These are phyloP conservation scores for Heteractis magnifica DNA, from an alignment of 92 coral and sea anemone species.

Conservation along the genomic window DNA sequence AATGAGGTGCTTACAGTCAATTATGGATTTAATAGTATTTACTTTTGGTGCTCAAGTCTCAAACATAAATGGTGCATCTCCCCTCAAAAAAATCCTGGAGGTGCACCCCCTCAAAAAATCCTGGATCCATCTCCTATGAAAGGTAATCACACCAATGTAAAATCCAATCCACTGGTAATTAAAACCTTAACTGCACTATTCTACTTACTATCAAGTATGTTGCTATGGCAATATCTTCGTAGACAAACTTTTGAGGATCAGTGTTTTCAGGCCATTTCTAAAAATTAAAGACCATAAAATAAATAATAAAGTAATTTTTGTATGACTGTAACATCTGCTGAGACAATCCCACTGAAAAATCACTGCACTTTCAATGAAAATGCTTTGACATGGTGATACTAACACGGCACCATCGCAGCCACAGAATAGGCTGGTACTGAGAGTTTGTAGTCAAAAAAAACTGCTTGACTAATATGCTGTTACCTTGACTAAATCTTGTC, in stretches of 20 bases:
- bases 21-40: no score
- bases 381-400: no score
- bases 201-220: conserved; percentile 82
- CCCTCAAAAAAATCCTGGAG: no score
- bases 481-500: conserved; percentile 86
- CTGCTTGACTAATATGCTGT: not conserved
- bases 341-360: no score
- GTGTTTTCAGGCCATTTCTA: conserved; percentile 98
- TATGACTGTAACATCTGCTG: no score
- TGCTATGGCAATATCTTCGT: conserved; percentile 98
- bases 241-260: conserved; percentile 96
- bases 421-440: not conserved
- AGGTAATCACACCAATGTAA: not conserved
- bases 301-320: not conserved
- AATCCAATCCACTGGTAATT: not conserved
- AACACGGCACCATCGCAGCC: no score
- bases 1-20: no score
- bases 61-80: no score
- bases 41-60: no score
- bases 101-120: no score
- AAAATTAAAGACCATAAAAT: not conserved
- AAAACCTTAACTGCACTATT: not conserved
- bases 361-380: no score
- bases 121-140: no score
- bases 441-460: not conserved